phyloP scores from a whole-genome alignment of 2,113 vertebrate species.

The Protomyctophum bolini region DNA sequence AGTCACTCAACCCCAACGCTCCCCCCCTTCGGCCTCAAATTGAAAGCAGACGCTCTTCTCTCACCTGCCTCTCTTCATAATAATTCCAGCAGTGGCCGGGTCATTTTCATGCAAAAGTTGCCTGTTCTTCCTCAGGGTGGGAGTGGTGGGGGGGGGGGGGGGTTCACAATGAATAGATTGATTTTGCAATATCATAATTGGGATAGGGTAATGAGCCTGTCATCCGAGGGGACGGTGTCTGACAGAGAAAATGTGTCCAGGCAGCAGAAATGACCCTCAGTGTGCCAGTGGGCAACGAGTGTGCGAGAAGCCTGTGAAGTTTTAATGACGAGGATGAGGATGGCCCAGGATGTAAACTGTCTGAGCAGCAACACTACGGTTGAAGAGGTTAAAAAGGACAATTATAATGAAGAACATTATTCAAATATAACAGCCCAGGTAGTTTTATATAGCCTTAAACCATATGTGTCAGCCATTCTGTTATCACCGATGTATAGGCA shows the following conservation, averaged over 20 bases:
- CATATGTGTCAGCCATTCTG: no score
- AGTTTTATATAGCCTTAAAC: no score
- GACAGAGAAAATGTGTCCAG: slow-evolving; percentile 42
- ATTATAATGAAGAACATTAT: no score
- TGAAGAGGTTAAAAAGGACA: no score
- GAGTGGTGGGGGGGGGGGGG: slow-evolving; percentile 29
- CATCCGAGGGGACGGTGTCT: slow-evolving; percentile 47
- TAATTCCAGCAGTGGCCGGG: slow-evolving; percentile 33
- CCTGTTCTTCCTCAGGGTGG: slow-evolving; percentile 53
- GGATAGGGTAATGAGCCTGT: slow-evolving; percentile 73
- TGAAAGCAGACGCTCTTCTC: slow-evolving; percentile 52
- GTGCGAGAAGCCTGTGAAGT: neutral
- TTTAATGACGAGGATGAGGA: neutral
- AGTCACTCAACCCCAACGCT: slow-evolving; percentile 38
- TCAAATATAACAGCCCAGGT: no score
- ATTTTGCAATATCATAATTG: slow-evolving; percentile 78
- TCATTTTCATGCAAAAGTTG: slow-evolving; percentile 70
- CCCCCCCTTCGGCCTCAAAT: slow-evolving; percentile 50
- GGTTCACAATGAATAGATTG: slow-evolving; percentile 72
- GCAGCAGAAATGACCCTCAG: slow-evolving; percentile 41
- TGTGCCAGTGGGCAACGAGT: neutral
- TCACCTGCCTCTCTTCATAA: slow-evolving; percentile 36
- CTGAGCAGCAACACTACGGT: no score
- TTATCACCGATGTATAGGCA: no score
- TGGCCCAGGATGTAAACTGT: no score